Base-by-base conservation (phyloP, 2,888 invertebrate species). In the Blastobasis lacticolella region DNA sequence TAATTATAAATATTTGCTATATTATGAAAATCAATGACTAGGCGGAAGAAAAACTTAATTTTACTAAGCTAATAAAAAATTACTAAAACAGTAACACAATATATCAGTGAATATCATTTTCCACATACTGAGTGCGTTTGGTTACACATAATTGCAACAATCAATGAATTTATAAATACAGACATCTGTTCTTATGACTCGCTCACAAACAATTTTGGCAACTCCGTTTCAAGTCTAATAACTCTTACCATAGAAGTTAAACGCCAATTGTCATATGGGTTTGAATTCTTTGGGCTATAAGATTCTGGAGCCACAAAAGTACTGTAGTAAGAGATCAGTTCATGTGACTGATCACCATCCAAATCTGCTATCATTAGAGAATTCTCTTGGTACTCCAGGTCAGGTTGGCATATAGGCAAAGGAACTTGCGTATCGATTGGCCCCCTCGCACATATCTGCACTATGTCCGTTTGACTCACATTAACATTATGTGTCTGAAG, bases 401-500 rank as follows among this genome's bases (percentile, higher is more conserved):
- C 92, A 0, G 95, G 95, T 66, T 95, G 95, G 66, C 95, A 95
- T 7, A 86, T 69, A 1, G 82, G 81, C 49, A 78, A 54, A 0
- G 83, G 72, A 45, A 71, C 61, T 59, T 76, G 67, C 45, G 72
- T 75, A 53, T 79, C 67, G 51, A 81, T 66, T 0, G 74, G 65
- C 1, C 79, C 86, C 61, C 88, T 64, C 1, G 70, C 78, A 78
- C 95, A 95, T 57, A 95, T 89, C 71, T 95, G 94, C 2, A 92
- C 89, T 48, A 95, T 90, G 61, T 94, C 92, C n/a, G 92, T 93
- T 68, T 94, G 92, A 68, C 94, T 94, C 1, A 93, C 92, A 74
- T 95, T 94, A 48, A 94, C 93, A 62, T 92, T 92, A 64, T 93
- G 92, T 0, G 92, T 91, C 67, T 93, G 91, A 6, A 92, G 90